Base-by-base conservation (phyloP, 2,113 vertebrate genomes). In the Hemibagrus wyckioides region DNA sequence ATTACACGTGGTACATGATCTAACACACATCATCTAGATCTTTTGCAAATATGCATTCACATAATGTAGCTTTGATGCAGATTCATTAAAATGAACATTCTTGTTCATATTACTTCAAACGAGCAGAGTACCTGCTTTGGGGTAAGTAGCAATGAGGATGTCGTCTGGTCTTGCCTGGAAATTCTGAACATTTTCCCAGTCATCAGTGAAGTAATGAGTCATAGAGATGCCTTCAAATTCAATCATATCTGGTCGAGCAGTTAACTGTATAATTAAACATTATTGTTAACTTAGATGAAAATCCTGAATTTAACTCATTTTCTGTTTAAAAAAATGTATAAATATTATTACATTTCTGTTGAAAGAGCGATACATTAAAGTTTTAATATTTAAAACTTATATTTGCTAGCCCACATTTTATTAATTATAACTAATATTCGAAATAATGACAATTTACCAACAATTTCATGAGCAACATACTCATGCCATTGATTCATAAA, bases 151-250 rank as follows among this genome's bases (percentile, higher is more conserved):
- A 59, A 97, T 94, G 33, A 97, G 87, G 50, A 97, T 93, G 59
- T 97, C 96, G 50, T 96, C 95, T 1, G 95, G 91, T 87, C 92
- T 94, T 10, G 95, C 95, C 88, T 95, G 80, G 41, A 97, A 97
- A 41, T 89, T 93, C 87, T 96, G 92, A 7, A 97, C 63, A 6
- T 92, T 90, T n/a, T 91, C 93, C 96, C 96, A 97, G 91, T 95
- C 96, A 39, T 95, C 89, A 6, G 91, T 93, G 23, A 92, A 93
- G n/a, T 79, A 28, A 44, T 84, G 83, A 8, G 6, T 59, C 90
- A 97, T 90, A 25, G 82, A 90, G 39, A 96, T 84, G 15, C 95
- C 95, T 0, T 92, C 89, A 76, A 95, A 94, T 36, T 94, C 92
- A 87, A 93, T 89, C 9, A 92, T 0, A 30, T 88, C 63, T 76